phyloP scores from a whole-genome alignment of 2,888 invertebrate genomes.

The Drosophila kanekoi region DNA sequence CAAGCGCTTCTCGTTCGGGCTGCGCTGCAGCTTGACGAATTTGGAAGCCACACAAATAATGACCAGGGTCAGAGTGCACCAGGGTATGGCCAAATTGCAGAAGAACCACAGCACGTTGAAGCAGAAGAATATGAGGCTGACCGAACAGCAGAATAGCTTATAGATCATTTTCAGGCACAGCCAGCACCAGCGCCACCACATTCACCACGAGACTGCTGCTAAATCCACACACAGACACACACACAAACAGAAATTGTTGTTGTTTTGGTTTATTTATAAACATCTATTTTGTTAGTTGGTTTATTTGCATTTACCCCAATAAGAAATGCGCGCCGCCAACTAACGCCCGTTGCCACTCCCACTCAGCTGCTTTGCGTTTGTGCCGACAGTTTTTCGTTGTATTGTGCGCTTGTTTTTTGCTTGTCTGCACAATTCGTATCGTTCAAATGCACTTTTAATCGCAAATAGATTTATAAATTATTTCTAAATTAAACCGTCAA shows the following conservation, averaged over 20 bases:
- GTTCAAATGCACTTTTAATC: background rate
- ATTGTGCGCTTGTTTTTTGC: background rate
- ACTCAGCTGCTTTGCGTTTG: conserved; percentile 15
- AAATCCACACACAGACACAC: conserved; percentile 3
- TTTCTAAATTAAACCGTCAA: conserved; percentile 26
- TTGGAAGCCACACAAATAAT: conserved; percentile 84
- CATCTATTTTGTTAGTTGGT: conserved; percentile 34
- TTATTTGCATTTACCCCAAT: conserved; percentile 60
- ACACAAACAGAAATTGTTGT: conserved; percentile 19
- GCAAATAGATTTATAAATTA: conserved; percentile 1
- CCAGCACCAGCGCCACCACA: conserved; percentile 82
- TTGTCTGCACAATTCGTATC: conserved; percentile 3
- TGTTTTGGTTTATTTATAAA: conserved; percentile 58
- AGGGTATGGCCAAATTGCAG: conserved; percentile 84
- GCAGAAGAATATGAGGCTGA: conserved; percentile 81
- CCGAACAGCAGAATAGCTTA: conserved; percentile 82
- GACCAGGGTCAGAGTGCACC: conserved; percentile 83
- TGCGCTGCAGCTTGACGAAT: conserved; percentile 83
- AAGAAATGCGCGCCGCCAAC: conserved; percentile 58
- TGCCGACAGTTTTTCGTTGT: background rate
- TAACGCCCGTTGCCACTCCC: conserved; percentile 44
- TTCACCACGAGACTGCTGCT: conserved; percentile 66
- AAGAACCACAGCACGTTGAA: conserved; percentile 84
- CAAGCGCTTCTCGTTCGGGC: conserved; percentile 83
- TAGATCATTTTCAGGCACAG: conserved; percentile 84